Conservation (phyloP, 2,797 vertebrate species). For the Diceros bicornis region DNA sequence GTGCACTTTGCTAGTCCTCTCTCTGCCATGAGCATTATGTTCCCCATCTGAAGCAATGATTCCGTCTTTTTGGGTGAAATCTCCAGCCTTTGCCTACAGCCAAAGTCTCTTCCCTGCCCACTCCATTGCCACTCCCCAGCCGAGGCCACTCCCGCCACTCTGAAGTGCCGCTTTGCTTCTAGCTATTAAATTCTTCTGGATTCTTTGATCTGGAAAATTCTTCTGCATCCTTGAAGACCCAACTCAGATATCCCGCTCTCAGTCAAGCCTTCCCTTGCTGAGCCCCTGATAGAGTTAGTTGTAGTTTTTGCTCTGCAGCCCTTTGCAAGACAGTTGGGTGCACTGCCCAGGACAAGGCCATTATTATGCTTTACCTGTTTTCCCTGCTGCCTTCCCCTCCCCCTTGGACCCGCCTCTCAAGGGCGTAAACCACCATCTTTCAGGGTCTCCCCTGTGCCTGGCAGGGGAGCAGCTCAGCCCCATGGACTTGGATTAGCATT, state of each 20-base stretch:
- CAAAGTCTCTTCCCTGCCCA: background rate
- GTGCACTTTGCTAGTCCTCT: too few relatives aligned
- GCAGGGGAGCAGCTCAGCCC: background rate
- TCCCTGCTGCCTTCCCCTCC: background rate
- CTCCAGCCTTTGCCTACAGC: background rate
- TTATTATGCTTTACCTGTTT: rapidly evolving
- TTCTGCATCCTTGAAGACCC: background rate
- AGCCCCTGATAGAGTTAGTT: rapidly evolving
- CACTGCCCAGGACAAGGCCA: rapidly evolving
- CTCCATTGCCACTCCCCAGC: rapidly evolving
- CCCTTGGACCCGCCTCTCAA: background rate
- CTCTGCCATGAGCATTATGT: background rate
- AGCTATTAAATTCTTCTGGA: background rate
- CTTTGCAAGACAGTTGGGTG: background rate
- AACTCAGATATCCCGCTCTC: background rate
- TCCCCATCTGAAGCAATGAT: background rate
- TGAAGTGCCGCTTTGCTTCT: background rate
- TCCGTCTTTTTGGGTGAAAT: background rate
- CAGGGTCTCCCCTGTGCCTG: background rate
- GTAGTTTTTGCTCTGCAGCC: background rate
- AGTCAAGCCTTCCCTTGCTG: background rate
- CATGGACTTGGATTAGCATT: background rate
- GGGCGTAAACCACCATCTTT: rapidly evolving
- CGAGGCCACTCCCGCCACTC: background rate
- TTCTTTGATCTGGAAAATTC: constrained; percentile 23